Conservation (phyloP, 2,113 vertebrate genomes). For the Lepus americanus region DNA sequence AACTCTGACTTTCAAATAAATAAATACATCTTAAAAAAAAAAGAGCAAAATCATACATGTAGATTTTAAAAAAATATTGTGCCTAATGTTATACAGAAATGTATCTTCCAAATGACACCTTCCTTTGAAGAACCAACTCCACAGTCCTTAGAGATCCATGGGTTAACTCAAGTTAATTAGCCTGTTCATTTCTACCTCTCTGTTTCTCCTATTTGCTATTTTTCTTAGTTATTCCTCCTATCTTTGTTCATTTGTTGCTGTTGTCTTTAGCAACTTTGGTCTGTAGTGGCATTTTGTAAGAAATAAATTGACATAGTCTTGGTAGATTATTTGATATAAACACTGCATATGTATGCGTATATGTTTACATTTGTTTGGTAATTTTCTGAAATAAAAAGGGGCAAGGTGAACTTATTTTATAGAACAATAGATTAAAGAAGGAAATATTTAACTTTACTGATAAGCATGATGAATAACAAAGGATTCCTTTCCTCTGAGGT, state of each 20-base stretch:
- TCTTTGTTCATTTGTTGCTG: slow-evolving; percentile 7
- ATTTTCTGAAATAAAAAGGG: slow-evolving; percentile 29
- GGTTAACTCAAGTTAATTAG: neutral
- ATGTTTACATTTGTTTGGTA: neutral
- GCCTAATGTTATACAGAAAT: neutral
- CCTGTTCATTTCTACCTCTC: neutral
- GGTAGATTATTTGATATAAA: neutral
- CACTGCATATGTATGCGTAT: neutral
- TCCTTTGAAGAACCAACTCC: neutral
- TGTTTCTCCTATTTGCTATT: neutral
- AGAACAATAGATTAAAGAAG: neutral
- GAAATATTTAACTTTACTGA: slow-evolving; percentile 13
- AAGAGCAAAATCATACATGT: too few relatives aligned
- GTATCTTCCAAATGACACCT: neutral
- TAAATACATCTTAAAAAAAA: too few relatives aligned
- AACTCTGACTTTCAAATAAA: too few relatives aligned
- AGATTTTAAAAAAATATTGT: neutral
- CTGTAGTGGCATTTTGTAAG: neutral
- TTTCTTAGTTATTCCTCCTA: neutral
- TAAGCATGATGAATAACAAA: slow-evolving; percentile 11
- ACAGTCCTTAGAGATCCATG: neutral
- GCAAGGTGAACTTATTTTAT: neutral
- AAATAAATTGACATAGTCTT: neutral
- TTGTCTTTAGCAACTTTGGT: neutral
- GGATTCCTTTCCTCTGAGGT: neutral